Evolutionary conservation across 2,888 invertebrate genomes (phyloP).

Genomic region (Eupithecia abbreviata): DNA sequence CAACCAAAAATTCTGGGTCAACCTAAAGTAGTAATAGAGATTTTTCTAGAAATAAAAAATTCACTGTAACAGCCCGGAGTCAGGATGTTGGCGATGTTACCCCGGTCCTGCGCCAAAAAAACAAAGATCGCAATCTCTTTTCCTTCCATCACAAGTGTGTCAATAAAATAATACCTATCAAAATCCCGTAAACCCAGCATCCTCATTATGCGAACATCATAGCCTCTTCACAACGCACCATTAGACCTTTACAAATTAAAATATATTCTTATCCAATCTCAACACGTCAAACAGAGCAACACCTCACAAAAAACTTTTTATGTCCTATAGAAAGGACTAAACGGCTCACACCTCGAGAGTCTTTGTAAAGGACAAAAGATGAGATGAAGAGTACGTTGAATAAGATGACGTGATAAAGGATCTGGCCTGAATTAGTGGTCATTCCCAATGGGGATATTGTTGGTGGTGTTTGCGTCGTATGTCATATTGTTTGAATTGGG

Average conservation of each 20-base stretch:
- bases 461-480: slow-evolving; percentile 29
- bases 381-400: slow-evolving; percentile 53
- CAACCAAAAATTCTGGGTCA: too few relatives aligned
- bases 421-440: slow-evolving; percentile 39
- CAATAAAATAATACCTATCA: slow-evolving; percentile 12
- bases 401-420: slow-evolving; percentile 49
- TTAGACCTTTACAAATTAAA: slow-evolving; percentile 44
- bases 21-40: too few relatives aligned
- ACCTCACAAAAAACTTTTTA: slow-evolving; percentile 48
- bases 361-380: slow-evolving; percentile 57
- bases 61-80: too few relatives aligned
- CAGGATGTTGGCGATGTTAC: too few relatives aligned
- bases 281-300: slow-evolving; percentile 50
- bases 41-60: too few relatives aligned
- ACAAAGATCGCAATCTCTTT: background rate
- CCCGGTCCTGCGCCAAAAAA: too few relatives aligned
- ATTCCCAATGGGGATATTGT: slow-evolving; percentile 35
- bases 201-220: slow-evolving; percentile 12
- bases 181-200: background rate
- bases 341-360: slow-evolving; percentile 61
- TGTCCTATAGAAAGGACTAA: slow-evolving; percentile 40
- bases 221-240: slow-evolving; percentile 36
- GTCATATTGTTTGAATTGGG: slow-evolving; percentile 24
- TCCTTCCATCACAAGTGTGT: background rate
- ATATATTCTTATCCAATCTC: slow-evolving; percentile 40